Percentiles rank a stretch among this genome's conserved stretches.
Conservation (phyloP, 2,888 invertebrate genomes). For the Tethea ocularis region DNA sequence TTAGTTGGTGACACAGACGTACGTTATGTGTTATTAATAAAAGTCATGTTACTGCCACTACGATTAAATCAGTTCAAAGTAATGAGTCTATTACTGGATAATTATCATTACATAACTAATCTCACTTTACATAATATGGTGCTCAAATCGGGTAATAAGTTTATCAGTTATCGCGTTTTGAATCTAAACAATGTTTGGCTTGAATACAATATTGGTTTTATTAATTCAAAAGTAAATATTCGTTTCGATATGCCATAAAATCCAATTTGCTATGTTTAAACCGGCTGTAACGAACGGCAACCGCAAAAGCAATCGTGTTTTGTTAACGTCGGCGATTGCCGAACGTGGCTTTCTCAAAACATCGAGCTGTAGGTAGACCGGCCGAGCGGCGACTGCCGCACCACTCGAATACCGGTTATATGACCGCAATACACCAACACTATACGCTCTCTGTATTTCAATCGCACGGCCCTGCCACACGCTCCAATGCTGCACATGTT, state of each 20-base stretch:
- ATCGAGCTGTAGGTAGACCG: slow-evolving; percentile 69
- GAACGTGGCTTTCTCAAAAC: slow-evolving; percentile 82
- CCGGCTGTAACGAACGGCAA: slow-evolving; percentile 58
- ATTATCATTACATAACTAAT: neutral
- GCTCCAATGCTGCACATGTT: slow-evolving; percentile 57
- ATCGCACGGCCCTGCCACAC: slow-evolving; percentile 36
- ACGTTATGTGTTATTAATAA: neutral
- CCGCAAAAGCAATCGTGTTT: slow-evolving; percentile 72
- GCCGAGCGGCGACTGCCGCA: slow-evolving; percentile 69
- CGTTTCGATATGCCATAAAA: slow-evolving; percentile 36
- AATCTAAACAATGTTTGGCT: neutral
- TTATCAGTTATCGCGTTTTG: neutral
- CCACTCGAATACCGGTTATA: slow-evolving; percentile 82
- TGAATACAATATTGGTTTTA: slow-evolving; percentile 1
- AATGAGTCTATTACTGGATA: neutral
- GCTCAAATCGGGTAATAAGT: neutral
- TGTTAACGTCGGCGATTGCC: slow-evolving; percentile 71
- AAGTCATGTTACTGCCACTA: neutral
- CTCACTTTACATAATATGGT: neutral
- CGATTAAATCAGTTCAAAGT: neutral
- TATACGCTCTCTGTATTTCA: slow-evolving; percentile 47
- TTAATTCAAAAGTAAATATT: slow-evolving; percentile 15
- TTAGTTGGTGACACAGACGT: neutral
- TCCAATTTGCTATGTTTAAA: slow-evolving; percentile 51
- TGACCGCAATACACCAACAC: slow-evolving; percentile 80